A percentile compares a stretch with the other conserved stretches of the same genome.
Evolutionary conservation across 1,140 invertebrate genomes (phyloP).

Genomic region (Hylaeus anthracinus): DNA sequence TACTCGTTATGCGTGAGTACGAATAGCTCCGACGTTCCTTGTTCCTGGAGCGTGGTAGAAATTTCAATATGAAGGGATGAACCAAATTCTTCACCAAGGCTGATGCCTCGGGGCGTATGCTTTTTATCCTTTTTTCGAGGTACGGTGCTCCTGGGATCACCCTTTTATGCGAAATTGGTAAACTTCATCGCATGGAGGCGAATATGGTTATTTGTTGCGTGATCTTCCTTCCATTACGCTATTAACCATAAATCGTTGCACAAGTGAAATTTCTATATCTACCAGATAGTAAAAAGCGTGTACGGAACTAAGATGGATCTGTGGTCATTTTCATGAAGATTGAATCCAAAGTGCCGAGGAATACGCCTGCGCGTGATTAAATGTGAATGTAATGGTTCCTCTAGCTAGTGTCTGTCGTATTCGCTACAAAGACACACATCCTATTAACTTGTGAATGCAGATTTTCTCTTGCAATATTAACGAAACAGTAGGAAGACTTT

Average conservation of each 20-base stretch:
- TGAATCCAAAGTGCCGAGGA: too few relatives aligned
- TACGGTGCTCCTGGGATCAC: too few relatives aligned
- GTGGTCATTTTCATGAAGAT: too few relatives aligned
- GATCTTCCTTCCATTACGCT: too few relatives aligned
- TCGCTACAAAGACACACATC: background rate
- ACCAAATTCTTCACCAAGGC: constrained; percentile 37
- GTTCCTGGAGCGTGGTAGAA: constrained; percentile 58
- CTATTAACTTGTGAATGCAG: background rate
- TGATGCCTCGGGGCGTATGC: background rate
- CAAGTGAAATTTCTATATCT: too few relatives aligned
- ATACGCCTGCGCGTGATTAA: background rate
- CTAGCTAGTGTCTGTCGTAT: background rate
- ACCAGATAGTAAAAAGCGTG: background rate
- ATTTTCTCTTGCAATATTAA: background rate
- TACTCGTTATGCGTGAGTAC: constrained; percentile 42
- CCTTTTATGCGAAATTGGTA: too few relatives aligned
- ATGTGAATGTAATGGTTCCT: background rate
- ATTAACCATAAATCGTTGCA: too few relatives aligned
- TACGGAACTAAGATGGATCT: background rate
- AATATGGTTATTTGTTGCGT: too few relatives aligned
- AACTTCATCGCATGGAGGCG: too few relatives aligned
- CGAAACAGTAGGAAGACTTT: background rate
- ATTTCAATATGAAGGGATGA: constrained; percentile 73
- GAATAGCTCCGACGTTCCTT: constrained; percentile 10
- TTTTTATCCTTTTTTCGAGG: background rate